Percentiles rank a stretch among this genome's conserved stretches.
Conservation (phyloP, 2,888 invertebrate species). For the Xanthia togata region DNA sequence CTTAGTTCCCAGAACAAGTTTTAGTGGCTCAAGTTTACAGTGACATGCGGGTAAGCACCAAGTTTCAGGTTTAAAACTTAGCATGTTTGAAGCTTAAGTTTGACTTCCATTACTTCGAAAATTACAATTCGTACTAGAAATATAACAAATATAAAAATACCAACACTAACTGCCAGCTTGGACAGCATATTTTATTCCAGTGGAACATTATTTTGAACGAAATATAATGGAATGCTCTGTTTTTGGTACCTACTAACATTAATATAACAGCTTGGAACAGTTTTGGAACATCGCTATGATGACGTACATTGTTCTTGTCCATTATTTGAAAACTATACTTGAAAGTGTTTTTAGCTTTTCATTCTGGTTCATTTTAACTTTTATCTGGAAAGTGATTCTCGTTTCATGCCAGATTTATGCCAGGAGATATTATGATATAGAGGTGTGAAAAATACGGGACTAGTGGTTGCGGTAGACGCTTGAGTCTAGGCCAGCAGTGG, state of each 20-base stretch:
- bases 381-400: not conserved
- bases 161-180: not conserved
- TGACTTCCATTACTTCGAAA: not conserved
- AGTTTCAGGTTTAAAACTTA: not conserved
- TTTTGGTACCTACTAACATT: conserved; percentile 3
- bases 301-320: not conserved
- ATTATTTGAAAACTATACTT: not conserved
- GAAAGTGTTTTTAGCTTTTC: not conserved
- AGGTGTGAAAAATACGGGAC: not conserved
- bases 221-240: not conserved
- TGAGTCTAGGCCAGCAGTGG: not conserved
- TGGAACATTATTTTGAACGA: not conserved
- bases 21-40: not conserved
- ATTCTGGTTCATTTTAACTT: not conserved
- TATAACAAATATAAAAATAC: not conserved
- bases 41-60: not conserved
- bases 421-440: not conserved
- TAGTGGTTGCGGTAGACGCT: not conserved
- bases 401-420: not conserved
- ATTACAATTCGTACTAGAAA: not conserved
- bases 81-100: not conserved
- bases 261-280: not conserved
- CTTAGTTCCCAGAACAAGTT: not conserved
- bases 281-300: not conserved
- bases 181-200: not conserved